Percentiles rank a stretch among this genome's conserved stretches.
These are phyloP conservation scores for Pseudomyrmex dendroicus DNA, from an alignment of 1,140 invertebrate species.

Conservation along the genomic window DNA sequence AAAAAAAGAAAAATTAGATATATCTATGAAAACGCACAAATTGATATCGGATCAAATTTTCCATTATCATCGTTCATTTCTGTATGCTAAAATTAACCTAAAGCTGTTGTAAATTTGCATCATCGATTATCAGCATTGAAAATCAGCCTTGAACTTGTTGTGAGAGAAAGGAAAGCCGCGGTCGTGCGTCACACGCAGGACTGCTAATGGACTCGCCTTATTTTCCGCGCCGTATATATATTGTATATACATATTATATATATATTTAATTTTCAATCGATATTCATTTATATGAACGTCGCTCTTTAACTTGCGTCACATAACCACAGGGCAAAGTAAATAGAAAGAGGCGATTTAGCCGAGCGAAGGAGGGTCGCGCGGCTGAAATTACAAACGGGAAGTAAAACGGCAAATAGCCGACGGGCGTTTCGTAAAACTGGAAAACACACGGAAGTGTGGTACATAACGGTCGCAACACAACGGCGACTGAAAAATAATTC, in stretches of 20 bases:
- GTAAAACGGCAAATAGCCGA: constrained; percentile 35
- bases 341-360: constrained; percentile 20
- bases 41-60: neutral
- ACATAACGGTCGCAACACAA: neutral
- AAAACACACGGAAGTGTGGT: constrained; percentile 32
- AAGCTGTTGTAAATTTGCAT: neutral
- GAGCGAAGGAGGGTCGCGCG: neutral
- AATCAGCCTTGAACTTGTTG: constrained; percentile 29
- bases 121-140: neutral
- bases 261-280: constrained; percentile 15
- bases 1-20: too few relatives aligned
- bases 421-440: constrained; percentile 30
- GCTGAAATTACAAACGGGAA: constrained; percentile 46
- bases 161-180: constrained; percentile 8
- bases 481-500: constrained; percentile 7
- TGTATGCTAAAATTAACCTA: neutral
- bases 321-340: constrained; percentile 16
- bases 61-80: neutral
- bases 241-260: too few relatives aligned
- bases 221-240: constrained; percentile 14
- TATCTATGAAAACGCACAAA: too few relatives aligned
- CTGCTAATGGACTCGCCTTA: constrained; percentile 38
- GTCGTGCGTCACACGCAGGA: neutral
- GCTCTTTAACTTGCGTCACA: constrained; percentile 38
- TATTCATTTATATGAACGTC: constrained; percentile 30